These are phyloP conservation scores for Drosophila dives DNA, from an alignment of 2,888 invertebrate species.

Conservation along the genomic window DNA sequence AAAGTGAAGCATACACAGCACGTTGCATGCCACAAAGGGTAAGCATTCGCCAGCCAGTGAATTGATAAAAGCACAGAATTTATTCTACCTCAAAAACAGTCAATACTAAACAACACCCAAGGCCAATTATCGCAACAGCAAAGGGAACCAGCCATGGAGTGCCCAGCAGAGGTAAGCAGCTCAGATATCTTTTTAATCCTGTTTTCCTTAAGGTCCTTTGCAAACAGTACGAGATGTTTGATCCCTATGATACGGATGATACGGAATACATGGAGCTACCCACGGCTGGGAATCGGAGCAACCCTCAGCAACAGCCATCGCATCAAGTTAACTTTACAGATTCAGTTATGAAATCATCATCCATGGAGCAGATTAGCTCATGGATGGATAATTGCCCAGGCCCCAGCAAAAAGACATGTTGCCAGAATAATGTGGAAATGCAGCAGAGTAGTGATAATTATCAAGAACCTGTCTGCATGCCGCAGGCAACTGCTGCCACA, in stretches of 20 bases:
- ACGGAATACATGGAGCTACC: constrained; percentile 31
- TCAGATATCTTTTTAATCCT: not conserved
- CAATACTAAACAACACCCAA: constrained; percentile 5
- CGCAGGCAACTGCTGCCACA: not conserved
- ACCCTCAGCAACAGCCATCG: not conserved
- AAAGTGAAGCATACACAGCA: constrained; percentile 3
- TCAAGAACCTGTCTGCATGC: not conserved
- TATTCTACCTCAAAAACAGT: constrained; percentile 5
- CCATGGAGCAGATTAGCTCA: not conserved
- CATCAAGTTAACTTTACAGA: constrained; percentile 23
- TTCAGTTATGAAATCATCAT: not conserved
- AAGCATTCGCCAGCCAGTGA: not conserved
- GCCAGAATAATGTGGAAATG: not conserved
- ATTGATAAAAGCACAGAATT: not conserved
- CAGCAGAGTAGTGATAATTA: not conserved
- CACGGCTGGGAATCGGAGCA: not conserved
- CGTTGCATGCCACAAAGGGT: constrained; percentile 22
- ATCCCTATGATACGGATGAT: constrained; percentile 7
- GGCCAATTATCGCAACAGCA: not conserved
- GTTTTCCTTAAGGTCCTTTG: not conserved
- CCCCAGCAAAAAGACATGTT: not conserved
- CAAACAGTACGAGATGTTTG: not conserved
- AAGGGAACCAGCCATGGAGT: not conserved
- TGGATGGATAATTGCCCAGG: not conserved
- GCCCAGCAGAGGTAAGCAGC: constrained; percentile 20